A percentile compares a stretch with the other conserved stretches of the same genome.
Evolutionary conservation across 2,888 invertebrate species (phyloP).

Genomic region (Pyrocoelia pectoralis): DNA sequence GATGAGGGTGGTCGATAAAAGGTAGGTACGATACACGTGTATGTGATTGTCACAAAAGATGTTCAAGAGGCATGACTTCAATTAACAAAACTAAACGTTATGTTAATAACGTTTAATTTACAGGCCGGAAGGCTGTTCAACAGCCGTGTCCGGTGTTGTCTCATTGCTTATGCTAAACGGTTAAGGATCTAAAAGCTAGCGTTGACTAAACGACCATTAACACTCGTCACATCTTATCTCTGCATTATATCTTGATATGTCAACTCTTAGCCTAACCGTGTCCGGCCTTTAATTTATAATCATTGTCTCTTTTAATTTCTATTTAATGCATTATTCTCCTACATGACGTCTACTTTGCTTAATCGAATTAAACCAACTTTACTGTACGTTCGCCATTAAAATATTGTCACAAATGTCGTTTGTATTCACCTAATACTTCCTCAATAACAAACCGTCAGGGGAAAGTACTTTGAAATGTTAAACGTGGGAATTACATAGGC

Average conservation of each 20-base stretch:
- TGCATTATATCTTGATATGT: constrained; percentile 45
- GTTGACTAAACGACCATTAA: constrained; percentile 54
- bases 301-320: constrained; percentile 40
- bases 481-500: too few relatives aligned
- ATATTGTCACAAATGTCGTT: too few relatives aligned
- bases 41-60: constrained; percentile 36
- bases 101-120: constrained; percentile 49
- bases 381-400: neutral
- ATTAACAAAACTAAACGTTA: constrained; percentile 46
- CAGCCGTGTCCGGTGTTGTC: constrained; percentile 47
- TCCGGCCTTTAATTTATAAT: constrained; percentile 43
- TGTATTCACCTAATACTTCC: too few relatives aligned
- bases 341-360: too few relatives aligned
- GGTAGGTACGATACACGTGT: constrained; percentile 22
- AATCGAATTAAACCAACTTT: neutral
- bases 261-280: constrained; percentile 35
- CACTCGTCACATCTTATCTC: constrained; percentile 54
- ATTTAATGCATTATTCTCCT: constrained; percentile 6
- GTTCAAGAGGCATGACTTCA: constrained; percentile 43
- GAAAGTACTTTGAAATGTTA: too few relatives aligned
- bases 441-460: too few relatives aligned
- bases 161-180: constrained; percentile 55
- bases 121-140: constrained; percentile 46
- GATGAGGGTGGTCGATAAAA: constrained; percentile 6
- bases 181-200: constrained; percentile 44